Percentiles rank a stretch among this genome's conserved stretches.
Conservation (phyloP, 2,888 invertebrate genomes). For the Chaetogeoica ovagalla region DNA sequence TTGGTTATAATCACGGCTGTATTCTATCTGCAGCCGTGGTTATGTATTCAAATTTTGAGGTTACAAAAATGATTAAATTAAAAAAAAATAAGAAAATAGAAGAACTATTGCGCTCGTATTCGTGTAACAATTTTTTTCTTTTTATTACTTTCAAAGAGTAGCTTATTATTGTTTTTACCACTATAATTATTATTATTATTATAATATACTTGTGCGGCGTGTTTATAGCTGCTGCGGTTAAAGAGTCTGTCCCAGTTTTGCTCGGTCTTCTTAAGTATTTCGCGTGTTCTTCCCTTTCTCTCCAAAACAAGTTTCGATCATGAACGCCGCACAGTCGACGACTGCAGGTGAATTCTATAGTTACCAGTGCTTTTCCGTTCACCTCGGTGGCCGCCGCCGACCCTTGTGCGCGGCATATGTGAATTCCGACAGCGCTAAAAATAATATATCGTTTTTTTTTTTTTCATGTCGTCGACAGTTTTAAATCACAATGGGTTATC, state of each 20-base stretch:
- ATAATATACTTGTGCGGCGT: background rate
- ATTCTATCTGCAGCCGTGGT: no score
- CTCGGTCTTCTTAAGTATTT: conserved; percentile 13
- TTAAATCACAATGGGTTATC: conserved; percentile 38
- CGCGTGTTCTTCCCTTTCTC: conserved; percentile 36
- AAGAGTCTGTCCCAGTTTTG: conserved; percentile 34
- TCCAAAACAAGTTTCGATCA: conserved; percentile 39
- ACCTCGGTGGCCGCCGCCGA: background rate
- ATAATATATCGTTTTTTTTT: conserved; percentile 3
- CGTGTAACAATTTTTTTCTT: background rate
- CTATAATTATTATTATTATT: conserved; percentile 5
- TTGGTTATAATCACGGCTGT: background rate
- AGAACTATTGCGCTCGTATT: background rate
- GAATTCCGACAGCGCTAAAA: background rate
- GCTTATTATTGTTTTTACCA: background rate
- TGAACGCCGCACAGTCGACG: conserved; percentile 40
- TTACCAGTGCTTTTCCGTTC: background rate
- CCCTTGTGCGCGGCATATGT: background rate
- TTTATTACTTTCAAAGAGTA: conserved; percentile 33
- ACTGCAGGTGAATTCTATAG: conserved; percentile 26
- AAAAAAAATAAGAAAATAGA: conserved; percentile 9
- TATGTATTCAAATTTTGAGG: conserved; percentile 21
- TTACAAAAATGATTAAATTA: conserved; percentile 12
- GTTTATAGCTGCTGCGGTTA: background rate
- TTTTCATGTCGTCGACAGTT: conserved; percentile 39